Evolutionary conservation across 2,113 vertebrate species (phyloP).

Genomic region (Zeus faber): DNA sequence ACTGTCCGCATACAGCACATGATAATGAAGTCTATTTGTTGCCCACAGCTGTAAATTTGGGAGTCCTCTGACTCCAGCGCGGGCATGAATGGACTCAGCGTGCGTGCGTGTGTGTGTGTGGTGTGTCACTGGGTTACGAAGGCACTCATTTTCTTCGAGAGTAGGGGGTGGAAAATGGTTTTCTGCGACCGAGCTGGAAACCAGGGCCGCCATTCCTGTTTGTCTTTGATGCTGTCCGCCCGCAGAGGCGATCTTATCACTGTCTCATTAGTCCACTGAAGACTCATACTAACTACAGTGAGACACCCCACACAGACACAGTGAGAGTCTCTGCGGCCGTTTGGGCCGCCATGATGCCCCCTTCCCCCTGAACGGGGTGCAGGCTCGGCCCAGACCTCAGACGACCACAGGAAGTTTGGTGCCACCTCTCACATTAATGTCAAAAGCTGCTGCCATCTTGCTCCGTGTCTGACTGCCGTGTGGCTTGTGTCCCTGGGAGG

Average conservation of each 20-base stretch:
- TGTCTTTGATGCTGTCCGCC: background rate
- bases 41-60: constrained; percentile 28
- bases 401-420: constrained; percentile 1
- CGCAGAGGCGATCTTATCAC: constrained; percentile 23
- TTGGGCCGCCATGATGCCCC: background rate
- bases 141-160: background rate
- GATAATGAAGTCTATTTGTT: constrained; percentile 23
- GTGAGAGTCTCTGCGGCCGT: background rate
- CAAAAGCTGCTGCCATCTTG: background rate
- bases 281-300: background rate
- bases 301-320: background rate
- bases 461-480: background rate
- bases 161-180: constrained; percentile 12
- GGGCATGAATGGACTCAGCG: background rate
- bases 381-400: background rate
- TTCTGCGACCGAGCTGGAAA: constrained; percentile 22
- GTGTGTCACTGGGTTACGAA: constrained; percentile 6
- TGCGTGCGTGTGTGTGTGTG: background rate
- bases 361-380: background rate
- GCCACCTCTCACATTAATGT: constrained; percentile 1
- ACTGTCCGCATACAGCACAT: constrained; percentile 22
- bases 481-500: background rate
- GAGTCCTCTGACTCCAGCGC: constrained; percentile 2
- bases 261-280: background rate
- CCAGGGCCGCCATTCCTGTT: constrained; percentile 11